phyloP scores from a whole-genome alignment of 2,797 vertebrate species.

The Oreortyx pictus region DNA sequence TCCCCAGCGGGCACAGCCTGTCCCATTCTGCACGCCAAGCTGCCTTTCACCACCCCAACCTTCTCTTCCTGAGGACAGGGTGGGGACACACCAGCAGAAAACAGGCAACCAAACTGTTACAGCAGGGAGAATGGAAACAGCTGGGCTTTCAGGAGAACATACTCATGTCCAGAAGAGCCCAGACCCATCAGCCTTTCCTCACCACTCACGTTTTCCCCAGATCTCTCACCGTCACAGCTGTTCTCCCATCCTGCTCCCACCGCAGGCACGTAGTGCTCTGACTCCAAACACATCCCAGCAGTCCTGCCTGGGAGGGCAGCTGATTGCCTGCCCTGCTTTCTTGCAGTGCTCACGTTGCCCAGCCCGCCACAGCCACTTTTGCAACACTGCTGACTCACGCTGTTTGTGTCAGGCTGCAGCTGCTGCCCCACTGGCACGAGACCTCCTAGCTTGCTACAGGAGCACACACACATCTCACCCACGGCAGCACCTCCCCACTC shows the following conservation, averaged over 20 bases:
- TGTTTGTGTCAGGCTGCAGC: background rate
- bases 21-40: background rate
- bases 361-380: background rate
- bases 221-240: background rate
- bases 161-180: constrained; percentile 12
- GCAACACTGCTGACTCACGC: background rate
- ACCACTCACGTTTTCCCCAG: background rate
- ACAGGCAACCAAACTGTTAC: background rate
- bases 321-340: background rate
- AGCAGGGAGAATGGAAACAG: background rate
- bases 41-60: background rate
- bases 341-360: rapidly evolving
- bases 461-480: background rate
- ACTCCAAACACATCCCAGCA: background rate
- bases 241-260: background rate
- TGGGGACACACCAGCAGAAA: background rate
- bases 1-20: background rate
- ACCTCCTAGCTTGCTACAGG: background rate
- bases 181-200: background rate
- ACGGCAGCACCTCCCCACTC: background rate
- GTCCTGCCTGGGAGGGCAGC: background rate
- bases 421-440: background rate
- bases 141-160: background rate
- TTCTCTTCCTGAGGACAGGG: constrained; percentile 15
- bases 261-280: background rate